These are phyloP conservation scores for Mesochorus sp. DNA, from an alignment of 2,888 invertebrate species.

Conservation along the genomic window DNA sequence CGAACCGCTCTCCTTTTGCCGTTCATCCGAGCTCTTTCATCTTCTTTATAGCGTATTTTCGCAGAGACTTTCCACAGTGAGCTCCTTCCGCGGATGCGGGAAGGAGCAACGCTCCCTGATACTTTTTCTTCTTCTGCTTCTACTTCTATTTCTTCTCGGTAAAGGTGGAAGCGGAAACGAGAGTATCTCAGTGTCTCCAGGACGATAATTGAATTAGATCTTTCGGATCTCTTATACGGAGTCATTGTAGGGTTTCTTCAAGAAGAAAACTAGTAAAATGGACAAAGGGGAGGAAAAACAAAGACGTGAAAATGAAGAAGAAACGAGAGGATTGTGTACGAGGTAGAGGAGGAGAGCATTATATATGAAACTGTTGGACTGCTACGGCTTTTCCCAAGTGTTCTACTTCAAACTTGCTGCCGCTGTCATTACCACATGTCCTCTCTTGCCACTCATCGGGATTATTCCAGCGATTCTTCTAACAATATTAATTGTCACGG, in stretches of 20 bases:
- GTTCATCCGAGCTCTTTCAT: slow-evolving; percentile 52
- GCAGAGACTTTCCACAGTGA: slow-evolving; percentile 5
- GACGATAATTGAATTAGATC: slow-evolving; percentile 68
- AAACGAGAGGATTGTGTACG: neutral
- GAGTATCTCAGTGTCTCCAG: slow-evolving; percentile 74
- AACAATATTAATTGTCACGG: neutral
- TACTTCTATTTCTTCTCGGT: slow-evolving; percentile 80
- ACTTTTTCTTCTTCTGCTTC: slow-evolving; percentile 70
- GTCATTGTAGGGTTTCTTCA: slow-evolving; percentile 40
- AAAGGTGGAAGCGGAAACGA: slow-evolving; percentile 62
- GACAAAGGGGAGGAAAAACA: slow-evolving; percentile 41
- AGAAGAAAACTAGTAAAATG: slow-evolving; percentile 25
- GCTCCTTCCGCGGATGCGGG: slow-evolving; percentile 7
- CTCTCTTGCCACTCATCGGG: neutral
- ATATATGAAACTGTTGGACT: neutral
- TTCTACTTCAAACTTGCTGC: neutral
- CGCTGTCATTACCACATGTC: neutral
- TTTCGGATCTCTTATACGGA: slow-evolving; percentile 52
- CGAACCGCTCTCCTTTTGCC: slow-evolving; percentile 51
- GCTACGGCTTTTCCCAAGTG: neutral
- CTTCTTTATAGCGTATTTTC: slow-evolving; percentile 44
- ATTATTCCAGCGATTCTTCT: neutral
- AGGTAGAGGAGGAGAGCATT: neutral
- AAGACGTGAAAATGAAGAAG: slow-evolving; percentile 23
- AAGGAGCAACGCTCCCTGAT: slow-evolving; percentile 39